These are phyloP conservation scores for Aphelenchoides avenae DNA, from an alignment of 1,140 invertebrate species.

Conservation along the genomic window DNA sequence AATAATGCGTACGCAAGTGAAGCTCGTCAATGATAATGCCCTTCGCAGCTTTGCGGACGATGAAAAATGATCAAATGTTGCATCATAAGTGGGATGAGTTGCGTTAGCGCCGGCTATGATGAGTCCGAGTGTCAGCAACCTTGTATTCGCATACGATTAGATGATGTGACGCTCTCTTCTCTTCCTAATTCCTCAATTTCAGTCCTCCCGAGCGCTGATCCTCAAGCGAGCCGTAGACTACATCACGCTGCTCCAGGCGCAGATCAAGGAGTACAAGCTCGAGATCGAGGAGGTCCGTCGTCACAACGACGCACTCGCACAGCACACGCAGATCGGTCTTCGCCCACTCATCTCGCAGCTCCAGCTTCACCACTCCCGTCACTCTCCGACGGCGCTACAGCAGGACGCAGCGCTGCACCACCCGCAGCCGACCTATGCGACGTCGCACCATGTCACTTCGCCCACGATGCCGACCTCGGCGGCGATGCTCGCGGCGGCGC, in stretches of 20 bases:
- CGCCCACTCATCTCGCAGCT: slow-evolving; percentile 12
- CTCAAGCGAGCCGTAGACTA: slow-evolving; percentile 49
- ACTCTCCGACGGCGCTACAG: background rate
- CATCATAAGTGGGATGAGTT: too few relatives aligned
- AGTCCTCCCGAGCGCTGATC: slow-evolving; percentile 46
- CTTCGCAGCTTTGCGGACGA: too few relatives aligned
- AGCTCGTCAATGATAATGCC: too few relatives aligned
- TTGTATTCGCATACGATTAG: too few relatives aligned
- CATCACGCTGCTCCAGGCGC: slow-evolving; percentile 35
- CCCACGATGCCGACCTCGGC: too few relatives aligned
- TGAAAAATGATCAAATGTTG: too few relatives aligned
- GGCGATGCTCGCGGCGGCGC: background rate
- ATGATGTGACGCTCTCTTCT: too few relatives aligned
- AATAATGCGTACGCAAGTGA: too few relatives aligned
- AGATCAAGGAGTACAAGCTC: slow-evolving; percentile 24
- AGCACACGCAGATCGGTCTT: slow-evolving; percentile 12
- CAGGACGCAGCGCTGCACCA: background rate
- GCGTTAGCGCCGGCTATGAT: too few relatives aligned
- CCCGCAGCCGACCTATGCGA: slow-evolving; percentile 6
- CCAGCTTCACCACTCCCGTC: slow-evolving; percentile 7
- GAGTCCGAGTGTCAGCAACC: too few relatives aligned
- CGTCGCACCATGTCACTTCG: too few relatives aligned
- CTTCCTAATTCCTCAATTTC: too few relatives aligned
- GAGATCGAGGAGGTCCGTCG: slow-evolving; percentile 39
- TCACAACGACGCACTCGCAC: slow-evolving; percentile 29